These are phyloP conservation scores for Eupelmus urozonus DNA, from an alignment of 2,888 invertebrate genomes.

Conservation along the genomic window DNA sequence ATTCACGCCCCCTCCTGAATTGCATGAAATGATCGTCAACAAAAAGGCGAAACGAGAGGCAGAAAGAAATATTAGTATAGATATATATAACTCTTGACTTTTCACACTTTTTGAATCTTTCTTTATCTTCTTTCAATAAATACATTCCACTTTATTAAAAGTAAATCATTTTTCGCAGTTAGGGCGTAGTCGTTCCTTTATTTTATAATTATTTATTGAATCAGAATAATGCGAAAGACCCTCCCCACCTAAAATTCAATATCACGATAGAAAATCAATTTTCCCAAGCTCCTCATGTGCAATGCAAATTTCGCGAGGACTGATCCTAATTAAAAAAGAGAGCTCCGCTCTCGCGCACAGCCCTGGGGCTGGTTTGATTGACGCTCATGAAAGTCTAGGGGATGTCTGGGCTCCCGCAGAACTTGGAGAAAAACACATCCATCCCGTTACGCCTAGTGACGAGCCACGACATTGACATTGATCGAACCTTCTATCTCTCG, in stretches of 20 bases:
- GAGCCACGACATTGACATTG: conserved; percentile 45
- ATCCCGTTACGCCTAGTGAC: not conserved
- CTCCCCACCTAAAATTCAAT: no score
- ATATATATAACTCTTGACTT: no score
- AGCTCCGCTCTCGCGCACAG: not conserved
- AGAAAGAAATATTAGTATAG: not conserved
- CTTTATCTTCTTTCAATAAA: no score
- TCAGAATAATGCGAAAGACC: no score
- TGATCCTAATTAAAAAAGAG: not conserved
- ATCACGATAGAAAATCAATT: no score
- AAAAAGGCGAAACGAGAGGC: not conserved
- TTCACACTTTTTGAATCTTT: no score
- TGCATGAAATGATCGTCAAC: conserved; percentile 31
- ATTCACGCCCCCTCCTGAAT: conserved; percentile 24
- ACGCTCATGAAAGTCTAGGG: conserved; percentile 4
- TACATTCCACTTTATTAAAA: no score
- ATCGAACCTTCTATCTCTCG: conserved; percentile 26
- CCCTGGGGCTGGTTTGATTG: not conserved
- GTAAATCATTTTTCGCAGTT: no score
- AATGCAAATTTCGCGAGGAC: not conserved
- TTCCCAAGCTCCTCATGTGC: not conserved
- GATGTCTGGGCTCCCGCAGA: no score
- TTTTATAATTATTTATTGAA: no score
- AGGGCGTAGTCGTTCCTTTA: no score
- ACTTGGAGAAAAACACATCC: not conserved